These are phyloP conservation scores for Macrosteles quadrilineatus DNA, from an alignment of 1,140 invertebrate species.

Conservation along the genomic window DNA sequence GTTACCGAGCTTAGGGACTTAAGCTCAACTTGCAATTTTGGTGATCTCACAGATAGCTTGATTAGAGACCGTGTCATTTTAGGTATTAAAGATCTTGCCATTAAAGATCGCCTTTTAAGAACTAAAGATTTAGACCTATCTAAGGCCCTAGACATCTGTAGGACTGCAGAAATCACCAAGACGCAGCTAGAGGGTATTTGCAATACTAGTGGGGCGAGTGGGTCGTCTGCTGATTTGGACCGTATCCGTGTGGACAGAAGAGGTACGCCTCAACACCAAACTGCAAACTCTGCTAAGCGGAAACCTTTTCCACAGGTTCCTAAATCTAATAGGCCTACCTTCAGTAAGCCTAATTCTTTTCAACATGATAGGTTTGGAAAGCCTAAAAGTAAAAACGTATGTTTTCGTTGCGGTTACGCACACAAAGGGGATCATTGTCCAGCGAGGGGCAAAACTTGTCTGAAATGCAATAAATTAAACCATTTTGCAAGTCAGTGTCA, in stretches of 20 bases:
- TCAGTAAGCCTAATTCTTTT: too few species aligned
- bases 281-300: neutral
- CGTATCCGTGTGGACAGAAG: too few species aligned
- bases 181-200: neutral
- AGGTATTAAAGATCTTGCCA: neutral
- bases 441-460: too few species aligned
- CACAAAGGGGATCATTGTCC: too few species aligned
- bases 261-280: too few species aligned
- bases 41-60: neutral
- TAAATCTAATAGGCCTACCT: too few species aligned
- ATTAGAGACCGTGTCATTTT: neutral
- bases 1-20: neutral
- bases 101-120: neutral
- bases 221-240: too few species aligned
- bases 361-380: too few species aligned
- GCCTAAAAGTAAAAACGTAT: too few species aligned
- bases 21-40: neutral
- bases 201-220: neutral
- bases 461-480: too few species aligned
- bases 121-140: neutral
- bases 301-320: neutral
- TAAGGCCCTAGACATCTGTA: neutral
- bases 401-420: too few species aligned
- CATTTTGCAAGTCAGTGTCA: too few species aligned
- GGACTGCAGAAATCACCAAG: neutral